These are phyloP conservation scores for Campylomormyrus numenius DNA, from an alignment of 2,113 vertebrate species.

Conservation along the genomic window DNA sequence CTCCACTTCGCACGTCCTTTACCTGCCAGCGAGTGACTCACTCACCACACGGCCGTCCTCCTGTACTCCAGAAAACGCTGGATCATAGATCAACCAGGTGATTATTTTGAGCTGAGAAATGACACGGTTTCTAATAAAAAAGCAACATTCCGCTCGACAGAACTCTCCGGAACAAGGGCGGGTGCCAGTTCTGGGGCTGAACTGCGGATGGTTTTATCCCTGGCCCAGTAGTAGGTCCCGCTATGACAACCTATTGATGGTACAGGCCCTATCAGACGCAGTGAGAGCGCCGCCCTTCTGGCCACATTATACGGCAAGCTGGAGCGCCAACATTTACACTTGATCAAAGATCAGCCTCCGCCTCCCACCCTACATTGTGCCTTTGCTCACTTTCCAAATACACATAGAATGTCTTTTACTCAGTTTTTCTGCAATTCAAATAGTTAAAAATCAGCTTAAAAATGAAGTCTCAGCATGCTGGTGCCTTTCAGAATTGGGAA, in stretches of 20 bases:
- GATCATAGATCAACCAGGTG: neutral
- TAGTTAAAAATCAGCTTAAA: neutral
- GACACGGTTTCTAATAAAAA: neutral
- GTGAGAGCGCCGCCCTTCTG: neutral
- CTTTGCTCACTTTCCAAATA: neutral
- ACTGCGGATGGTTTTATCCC: neutral
- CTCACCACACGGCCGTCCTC: neutral
- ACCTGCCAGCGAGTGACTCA: slow-evolving; percentile 13
- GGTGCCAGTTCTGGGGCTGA: neutral
- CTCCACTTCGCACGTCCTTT: neutral
- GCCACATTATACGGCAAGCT: neutral
- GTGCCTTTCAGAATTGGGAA: neutral
- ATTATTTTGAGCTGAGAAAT: neutral
- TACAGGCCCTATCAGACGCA: neutral
- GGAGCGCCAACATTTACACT: neutral
- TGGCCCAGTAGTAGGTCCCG: neutral
- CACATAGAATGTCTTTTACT: neutral
- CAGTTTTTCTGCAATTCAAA: neutral
- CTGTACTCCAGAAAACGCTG: neutral
- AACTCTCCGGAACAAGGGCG: neutral
- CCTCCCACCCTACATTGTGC: neutral
- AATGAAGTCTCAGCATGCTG: neutral
- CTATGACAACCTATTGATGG: neutral
- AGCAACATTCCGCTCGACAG: neutral
- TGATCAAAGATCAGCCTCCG: neutral